Conservation (phyloP, 2,888 invertebrate genomes). For the Helleia helle region DNA sequence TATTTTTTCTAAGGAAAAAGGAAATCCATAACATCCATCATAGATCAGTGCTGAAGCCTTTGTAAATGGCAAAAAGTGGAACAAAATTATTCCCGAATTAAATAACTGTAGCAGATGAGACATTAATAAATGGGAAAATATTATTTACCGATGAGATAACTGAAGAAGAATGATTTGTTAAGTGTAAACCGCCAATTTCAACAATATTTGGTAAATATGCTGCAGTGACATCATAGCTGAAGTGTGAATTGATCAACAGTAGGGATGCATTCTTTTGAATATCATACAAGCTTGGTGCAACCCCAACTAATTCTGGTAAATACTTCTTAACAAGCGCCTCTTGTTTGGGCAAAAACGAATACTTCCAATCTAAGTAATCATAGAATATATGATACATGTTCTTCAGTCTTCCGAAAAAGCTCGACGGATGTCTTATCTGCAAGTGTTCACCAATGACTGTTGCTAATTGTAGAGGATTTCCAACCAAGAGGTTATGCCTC, state of each 20-base stretch:
- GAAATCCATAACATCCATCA: no score
- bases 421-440: constrained; percentile 57
- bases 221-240: constrained; percentile 51
- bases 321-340: constrained; percentile 45
- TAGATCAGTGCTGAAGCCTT: no score
- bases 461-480: constrained; percentile 51
- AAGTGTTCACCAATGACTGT: constrained; percentile 46
- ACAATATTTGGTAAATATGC: constrained; percentile 70
- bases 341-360: constrained; percentile 46
- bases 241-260: constrained; percentile 62
- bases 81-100: no score
- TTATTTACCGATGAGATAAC: constrained; percentile 25
- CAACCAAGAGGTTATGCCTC: constrained; percentile 43
- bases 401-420: constrained; percentile 57
- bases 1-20: no score
- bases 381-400: constrained; percentile 59
- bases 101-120: no score
- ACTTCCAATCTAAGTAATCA: constrained; percentile 48
- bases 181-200: constrained; percentile 72
- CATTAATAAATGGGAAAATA: no score
- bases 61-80: no score
- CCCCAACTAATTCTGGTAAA: constrained; percentile 35
- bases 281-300: constrained; percentile 47
- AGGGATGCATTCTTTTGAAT: constrained; percentile 50
- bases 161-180: constrained; percentile 38